A percentile compares a stretch with the other conserved stretches of the same genome.
phyloP scores from a whole-genome alignment of 2,888 invertebrate genomes.

The Cataglyphis cursor region DNA sequence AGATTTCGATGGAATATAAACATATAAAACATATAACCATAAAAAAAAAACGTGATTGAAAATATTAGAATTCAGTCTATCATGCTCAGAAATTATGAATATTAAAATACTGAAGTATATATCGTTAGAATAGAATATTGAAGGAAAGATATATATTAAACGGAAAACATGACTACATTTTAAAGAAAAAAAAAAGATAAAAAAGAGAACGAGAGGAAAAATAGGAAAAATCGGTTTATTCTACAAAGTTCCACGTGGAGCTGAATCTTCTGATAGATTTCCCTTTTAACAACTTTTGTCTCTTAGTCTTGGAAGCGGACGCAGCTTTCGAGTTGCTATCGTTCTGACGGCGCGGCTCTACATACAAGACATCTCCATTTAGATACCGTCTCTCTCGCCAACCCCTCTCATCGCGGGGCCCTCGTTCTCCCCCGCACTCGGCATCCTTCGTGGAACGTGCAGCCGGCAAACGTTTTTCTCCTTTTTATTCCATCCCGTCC shows the following conservation, averaged over 20 bases:
- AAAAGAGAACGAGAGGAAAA: background rate
- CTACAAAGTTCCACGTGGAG: slow-evolving; percentile 30
- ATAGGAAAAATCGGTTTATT: slow-evolving; percentile 54
- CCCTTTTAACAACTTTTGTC: slow-evolving; percentile 83
- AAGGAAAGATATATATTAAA: background rate
- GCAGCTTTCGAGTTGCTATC: slow-evolving; percentile 78
- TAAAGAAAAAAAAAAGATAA: background rate
- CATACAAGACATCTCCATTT: slow-evolving; percentile 86
- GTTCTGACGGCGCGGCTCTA: slow-evolving; percentile 79
- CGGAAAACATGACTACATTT: background rate
- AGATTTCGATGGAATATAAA: background rate
- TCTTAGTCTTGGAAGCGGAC: slow-evolving; percentile 76
- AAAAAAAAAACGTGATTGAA: background rate
- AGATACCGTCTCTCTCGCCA: slow-evolving; percentile 71
- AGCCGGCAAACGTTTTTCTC: slow-evolving; percentile 67
- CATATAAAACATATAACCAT: background rate
- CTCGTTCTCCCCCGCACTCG: slow-evolving; percentile 7
- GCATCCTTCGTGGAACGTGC: slow-evolving; percentile 38
- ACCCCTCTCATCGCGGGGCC: slow-evolving; percentile 51
- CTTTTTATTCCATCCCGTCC: slow-evolving; percentile 45
- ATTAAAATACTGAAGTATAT: background rate
- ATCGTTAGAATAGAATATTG: background rate
- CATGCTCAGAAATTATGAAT: background rate
- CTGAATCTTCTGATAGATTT: slow-evolving; percentile 80
- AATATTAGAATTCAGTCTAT: background rate